phyloP scores from a whole-genome alignment of 2,888 invertebrate genomes.

The Dugesia japonica region DNA sequence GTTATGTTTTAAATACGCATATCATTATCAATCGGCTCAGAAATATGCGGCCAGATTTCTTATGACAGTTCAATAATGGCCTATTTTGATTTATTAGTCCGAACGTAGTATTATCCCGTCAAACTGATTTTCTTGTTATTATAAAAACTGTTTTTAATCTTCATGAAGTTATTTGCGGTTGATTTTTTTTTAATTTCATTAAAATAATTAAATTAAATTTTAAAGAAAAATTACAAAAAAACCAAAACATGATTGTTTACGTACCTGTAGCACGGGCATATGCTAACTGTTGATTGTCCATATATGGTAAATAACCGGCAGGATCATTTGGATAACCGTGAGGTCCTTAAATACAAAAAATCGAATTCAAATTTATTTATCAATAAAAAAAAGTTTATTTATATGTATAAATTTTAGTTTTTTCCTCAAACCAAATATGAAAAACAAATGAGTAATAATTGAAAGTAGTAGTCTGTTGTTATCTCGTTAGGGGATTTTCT shows the following conservation, averaged over 20 bases:
- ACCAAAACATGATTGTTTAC: too few relatives aligned
- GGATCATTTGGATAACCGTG: conserved; percentile 28
- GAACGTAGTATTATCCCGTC: conserved; percentile 13
- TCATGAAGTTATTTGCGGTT: too few relatives aligned
- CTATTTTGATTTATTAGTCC: conserved; percentile 10
- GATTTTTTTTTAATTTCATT: too few relatives aligned
- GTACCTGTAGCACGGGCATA: conserved; percentile 26
- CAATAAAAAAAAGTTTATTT: neutral
- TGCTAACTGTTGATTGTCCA: conserved; percentile 31
- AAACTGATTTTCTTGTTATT: neutral
- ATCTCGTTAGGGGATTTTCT: conserved; percentile 8
- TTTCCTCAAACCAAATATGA: too few relatives aligned
- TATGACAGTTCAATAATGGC: conserved; percentile 20
- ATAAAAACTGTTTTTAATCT: neutral
- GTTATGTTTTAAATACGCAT: neutral
- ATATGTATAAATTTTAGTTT: too few relatives aligned
- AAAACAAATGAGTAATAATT: conserved; percentile 1
- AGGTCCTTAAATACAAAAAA: conserved; percentile 16
- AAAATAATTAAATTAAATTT: too few relatives aligned
- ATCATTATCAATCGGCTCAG: neutral
- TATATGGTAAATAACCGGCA: conserved; percentile 26
- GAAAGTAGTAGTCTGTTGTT: neutral
- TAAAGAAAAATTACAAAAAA: too few relatives aligned
- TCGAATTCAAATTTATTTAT: neutral
- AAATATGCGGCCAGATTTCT: conserved; percentile 14